A percentile compares a stretch with the other conserved stretches of the same genome.
Conservation (phyloP, 2,113 vertebrate genomes). For the Thymallus thymallus region DNA sequence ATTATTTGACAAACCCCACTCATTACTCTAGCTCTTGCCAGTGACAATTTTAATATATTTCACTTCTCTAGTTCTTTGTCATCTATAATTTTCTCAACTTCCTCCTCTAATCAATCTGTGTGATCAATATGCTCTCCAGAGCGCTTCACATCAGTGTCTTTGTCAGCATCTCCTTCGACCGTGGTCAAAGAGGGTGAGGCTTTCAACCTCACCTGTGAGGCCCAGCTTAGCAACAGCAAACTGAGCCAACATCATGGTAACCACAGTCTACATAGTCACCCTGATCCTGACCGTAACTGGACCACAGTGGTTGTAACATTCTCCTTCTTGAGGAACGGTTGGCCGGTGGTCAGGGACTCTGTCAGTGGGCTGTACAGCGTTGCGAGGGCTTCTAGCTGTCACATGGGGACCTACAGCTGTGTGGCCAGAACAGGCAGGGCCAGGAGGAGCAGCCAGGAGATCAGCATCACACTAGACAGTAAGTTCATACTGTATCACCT, state of each 20-base stretch:
- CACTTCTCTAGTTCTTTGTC: background rate
- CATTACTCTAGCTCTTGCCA: no score
- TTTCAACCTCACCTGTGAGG: slow-evolving; percentile 16
- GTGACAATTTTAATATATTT: background rate
- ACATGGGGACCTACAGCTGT: slow-evolving; percentile 13
- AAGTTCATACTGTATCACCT: background rate
- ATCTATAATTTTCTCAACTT: background rate
- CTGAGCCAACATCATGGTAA: background rate
- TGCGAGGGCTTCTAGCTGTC: background rate
- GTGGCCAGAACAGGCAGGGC: background rate
- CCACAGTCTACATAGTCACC: background rate
- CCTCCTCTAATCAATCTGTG: background rate
- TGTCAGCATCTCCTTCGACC: background rate
- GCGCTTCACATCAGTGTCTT: slow-evolving; percentile 19
- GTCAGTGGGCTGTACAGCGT: background rate
- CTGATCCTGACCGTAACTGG: background rate
- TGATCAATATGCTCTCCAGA: slow-evolving; percentile 7
- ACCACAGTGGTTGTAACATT: background rate
- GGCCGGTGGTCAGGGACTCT: background rate
- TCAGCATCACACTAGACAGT: slow-evolving; percentile 11
- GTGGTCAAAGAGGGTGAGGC: slow-evolving; percentile 8
- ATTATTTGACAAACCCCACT: no score
- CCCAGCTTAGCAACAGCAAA: background rate
- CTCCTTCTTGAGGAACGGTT: slow-evolving; percentile 10
- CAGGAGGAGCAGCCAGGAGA: slow-evolving; percentile 4